phyloP scores from a whole-genome alignment of 2,888 invertebrate genomes.

The Drosophila antonietae region DNA sequence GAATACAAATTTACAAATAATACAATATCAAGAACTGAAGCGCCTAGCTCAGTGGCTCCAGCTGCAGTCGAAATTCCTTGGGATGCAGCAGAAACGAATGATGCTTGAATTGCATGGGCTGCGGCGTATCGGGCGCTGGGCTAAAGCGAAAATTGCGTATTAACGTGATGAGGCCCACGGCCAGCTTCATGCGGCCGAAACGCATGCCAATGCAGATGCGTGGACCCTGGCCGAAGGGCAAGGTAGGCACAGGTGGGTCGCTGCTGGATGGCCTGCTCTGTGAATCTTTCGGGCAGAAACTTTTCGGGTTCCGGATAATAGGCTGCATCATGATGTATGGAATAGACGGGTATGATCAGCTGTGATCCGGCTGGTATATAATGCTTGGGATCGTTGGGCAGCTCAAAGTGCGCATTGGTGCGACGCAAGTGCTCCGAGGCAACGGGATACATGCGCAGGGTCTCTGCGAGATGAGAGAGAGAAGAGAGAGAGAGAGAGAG shows the following conservation, averaged over 20 bases:
- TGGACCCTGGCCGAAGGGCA: slow-evolving; percentile 82
- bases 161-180: slow-evolving; percentile 64
- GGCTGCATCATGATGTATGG: slow-evolving; percentile 86
- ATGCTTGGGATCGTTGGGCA: slow-evolving; percentile 61
- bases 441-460: slow-evolving; percentile 86
- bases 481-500: not conserved
- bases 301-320: slow-evolving; percentile 87
- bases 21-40: not conserved
- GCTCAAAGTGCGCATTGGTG: slow-evolving; percentile 74
- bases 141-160: slow-evolving; percentile 62
- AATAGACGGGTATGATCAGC: slow-evolving; percentile 85
- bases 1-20: not conserved
- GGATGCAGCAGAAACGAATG: slow-evolving; percentile 51
- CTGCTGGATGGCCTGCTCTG: slow-evolving; percentile 85
- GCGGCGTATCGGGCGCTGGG: slow-evolving; percentile 42
- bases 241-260: slow-evolving; percentile 73
- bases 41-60: slow-evolving; percentile 28
- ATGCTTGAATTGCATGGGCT: slow-evolving; percentile 51
- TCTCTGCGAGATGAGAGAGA: slow-evolving; percentile 81
- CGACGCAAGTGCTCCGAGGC: slow-evolving; percentile 72
- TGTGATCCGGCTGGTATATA: slow-evolving; percentile 41
- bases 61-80: slow-evolving; percentile 53
- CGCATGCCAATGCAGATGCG: slow-evolving; percentile 80
- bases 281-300: slow-evolving; percentile 87
- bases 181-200: slow-evolving; percentile 74